phyloP scores from a whole-genome alignment of 2,113 vertebrate species.

The Brachyhypopomus occidentalis region DNA sequence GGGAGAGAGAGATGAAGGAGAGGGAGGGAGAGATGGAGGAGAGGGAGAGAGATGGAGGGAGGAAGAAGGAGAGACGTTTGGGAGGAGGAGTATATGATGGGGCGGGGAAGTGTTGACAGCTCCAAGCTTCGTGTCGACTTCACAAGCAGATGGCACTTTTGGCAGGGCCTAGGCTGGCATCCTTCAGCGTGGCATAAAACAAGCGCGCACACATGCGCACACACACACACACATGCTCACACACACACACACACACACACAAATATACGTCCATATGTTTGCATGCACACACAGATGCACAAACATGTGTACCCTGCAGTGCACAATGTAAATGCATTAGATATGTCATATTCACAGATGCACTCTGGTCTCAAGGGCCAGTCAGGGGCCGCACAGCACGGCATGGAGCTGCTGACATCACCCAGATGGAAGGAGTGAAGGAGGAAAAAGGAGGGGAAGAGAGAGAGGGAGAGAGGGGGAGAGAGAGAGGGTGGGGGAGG shows the following conservation, averaged over 20 bases:
- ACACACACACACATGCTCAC: conserved; percentile 3
- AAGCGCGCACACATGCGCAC: conserved; percentile 54
- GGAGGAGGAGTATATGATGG: conserved; percentile 31
- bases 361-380: too few species aligned
- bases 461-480: background rate
- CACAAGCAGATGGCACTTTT: conserved; percentile 72
- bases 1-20: background rate
- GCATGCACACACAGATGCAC: too few species aligned
- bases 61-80: conserved; percentile 21
- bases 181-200: conserved; percentile 59
- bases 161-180: conserved; percentile 58
- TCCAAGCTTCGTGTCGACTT: conserved; percentile 49
- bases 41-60: conserved; percentile 37
- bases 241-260: conserved; percentile 23
- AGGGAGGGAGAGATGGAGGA: background rate
- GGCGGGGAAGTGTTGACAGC: conserved; percentile 44
- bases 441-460: too few species aligned
- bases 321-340: too few species aligned
- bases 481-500: background rate
- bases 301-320: too few species aligned
- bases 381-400: too few species aligned
- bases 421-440: too few species aligned
- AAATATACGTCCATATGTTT: too few species aligned
- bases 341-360: too few species aligned
- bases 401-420: too few species aligned